Base-by-base conservation (phyloP, 2,797 vertebrate species). In the Novumbra hubbsi region DNA sequence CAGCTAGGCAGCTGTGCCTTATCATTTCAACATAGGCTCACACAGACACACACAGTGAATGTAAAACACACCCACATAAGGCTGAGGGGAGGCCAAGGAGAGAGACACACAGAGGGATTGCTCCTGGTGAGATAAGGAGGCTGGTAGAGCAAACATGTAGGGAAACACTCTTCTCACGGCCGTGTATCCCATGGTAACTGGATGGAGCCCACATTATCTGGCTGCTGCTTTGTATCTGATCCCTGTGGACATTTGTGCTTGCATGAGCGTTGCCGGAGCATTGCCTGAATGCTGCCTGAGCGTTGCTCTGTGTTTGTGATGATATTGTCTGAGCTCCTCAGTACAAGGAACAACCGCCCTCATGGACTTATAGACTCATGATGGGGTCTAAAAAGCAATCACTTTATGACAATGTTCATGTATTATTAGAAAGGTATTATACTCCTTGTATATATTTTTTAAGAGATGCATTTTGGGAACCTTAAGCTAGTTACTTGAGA, bases 391-490 rank as follows among this genome's bases (percentile, higher is more conserved):
- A 24, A 60, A 57, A 24, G 21, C n/a, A 21, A 60, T 60, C n/a
- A 21, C 55, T 24, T 60, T 14, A 24, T 60, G 55, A 12, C 21
- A 60, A 11, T 60, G 55, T 60, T 60, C 17, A 60, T 60, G 55
- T 24, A 27, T 60, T 60, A 12, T 60, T 55, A 12, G 9, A 24
- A 17, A 24, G 9, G 19, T 60, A 60, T 24, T 12, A 60, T 5
- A 57, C 55, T 57, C n/a, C 9, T 8, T 21, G 19, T 21, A 57
- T 45, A 14, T 45, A 11, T 11, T 45, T 45, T 45, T 45, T 45
- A 11, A 79, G 82, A 90, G 86, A 88, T 87, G 81, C 79, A 68
- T 69, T 80, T 74, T 83, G 76, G 86, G 91, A 91, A 93, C 93
- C 93, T 87, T 88, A 87, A 90, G 87, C 86, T 83, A 89, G 83